Evolutionary conservation across 2,888 invertebrate genomes (phyloP).

Genomic region (Zootermopsis nevadensis): DNA sequence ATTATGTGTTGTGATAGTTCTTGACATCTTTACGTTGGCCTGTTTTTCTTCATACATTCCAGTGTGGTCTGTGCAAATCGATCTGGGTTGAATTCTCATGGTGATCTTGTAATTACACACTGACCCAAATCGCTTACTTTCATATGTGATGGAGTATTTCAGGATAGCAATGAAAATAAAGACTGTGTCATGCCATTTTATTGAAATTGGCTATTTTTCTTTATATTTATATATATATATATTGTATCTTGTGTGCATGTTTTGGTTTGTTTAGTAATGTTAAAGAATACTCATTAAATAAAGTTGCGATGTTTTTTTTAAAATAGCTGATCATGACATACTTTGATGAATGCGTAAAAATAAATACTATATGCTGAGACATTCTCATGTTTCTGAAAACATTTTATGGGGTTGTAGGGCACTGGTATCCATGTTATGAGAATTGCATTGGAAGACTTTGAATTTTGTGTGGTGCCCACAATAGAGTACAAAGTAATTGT

Average conservation of each 20-base stretch:
- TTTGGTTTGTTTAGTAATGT: constrained; percentile 18
- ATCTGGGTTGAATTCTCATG: neutral
- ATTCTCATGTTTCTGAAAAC: neutral
- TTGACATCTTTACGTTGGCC: too few species aligned
- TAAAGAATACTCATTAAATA: neutral
- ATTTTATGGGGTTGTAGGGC: too few species aligned
- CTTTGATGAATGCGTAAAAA: neutral
- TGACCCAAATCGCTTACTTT: neutral
- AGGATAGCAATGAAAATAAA: constrained; percentile 6
- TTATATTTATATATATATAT: constrained; percentile 22
- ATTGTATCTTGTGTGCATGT: neutral
- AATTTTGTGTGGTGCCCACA: too few species aligned
- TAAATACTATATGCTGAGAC: neutral
- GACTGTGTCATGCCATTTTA: constrained; percentile 24
- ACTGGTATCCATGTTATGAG: too few species aligned
- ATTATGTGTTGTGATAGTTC: too few species aligned
- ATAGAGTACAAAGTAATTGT: too few species aligned
- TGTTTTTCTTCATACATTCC: too few species aligned
- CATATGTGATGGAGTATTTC: constrained; percentile 17
- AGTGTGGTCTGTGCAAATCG: too few species aligned
- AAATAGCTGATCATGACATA: neutral
- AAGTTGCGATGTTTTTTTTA: neutral
- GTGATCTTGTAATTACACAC: neutral
- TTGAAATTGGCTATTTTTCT: constrained; percentile 28
- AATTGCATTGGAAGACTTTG: too few species aligned